phyloP scores from a whole-genome alignment of 1,140 invertebrate genomes.

The Semibalanus balanoides region DNA sequence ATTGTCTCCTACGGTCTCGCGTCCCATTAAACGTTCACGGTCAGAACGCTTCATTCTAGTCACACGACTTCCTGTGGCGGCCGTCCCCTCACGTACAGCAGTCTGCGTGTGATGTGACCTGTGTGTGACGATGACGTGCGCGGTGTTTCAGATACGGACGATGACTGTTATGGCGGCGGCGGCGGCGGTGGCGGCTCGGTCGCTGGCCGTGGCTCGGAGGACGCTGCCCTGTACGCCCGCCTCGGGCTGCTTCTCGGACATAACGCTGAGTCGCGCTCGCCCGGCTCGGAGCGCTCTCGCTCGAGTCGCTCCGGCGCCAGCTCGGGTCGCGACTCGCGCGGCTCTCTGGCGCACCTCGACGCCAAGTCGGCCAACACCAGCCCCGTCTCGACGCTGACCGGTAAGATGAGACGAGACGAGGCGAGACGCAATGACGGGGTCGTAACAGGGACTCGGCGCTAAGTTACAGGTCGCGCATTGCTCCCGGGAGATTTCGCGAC shows the following conservation, averaged over 20 bases:
- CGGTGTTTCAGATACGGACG: background rate
- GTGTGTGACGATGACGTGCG: too few species aligned
- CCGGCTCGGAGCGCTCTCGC: slow-evolving; percentile 13
- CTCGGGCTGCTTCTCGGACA: slow-evolving; percentile 67
- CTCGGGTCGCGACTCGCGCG: slow-evolving; percentile 22
- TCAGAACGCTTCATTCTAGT: too few species aligned
- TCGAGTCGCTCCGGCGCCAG: slow-evolving; percentile 13
- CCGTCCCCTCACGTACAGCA: too few species aligned
- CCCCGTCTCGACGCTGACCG: slow-evolving; percentile 72
- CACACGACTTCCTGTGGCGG: too few species aligned
- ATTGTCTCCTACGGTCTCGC: too few species aligned
- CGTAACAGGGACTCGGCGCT: too few species aligned
- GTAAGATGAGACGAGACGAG: slow-evolving; percentile 27
- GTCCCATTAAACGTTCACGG: too few species aligned
- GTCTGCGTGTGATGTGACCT: too few species aligned
- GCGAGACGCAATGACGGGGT: background rate
- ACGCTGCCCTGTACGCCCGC: slow-evolving; percentile 67
- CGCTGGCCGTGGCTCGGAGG: slow-evolving; percentile 31
- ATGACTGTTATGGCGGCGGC: background rate
- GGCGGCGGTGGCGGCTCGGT: too few species aligned
- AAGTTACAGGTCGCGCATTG: too few species aligned
- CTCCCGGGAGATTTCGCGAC: too few species aligned
- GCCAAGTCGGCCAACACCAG: slow-evolving; percentile 65
- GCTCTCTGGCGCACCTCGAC: slow-evolving; percentile 31
- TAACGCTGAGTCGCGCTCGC: slow-evolving; percentile 16